Evolutionary conservation across 2,888 invertebrate genomes (phyloP).

Genomic region (Xiphydria camelus): DNA sequence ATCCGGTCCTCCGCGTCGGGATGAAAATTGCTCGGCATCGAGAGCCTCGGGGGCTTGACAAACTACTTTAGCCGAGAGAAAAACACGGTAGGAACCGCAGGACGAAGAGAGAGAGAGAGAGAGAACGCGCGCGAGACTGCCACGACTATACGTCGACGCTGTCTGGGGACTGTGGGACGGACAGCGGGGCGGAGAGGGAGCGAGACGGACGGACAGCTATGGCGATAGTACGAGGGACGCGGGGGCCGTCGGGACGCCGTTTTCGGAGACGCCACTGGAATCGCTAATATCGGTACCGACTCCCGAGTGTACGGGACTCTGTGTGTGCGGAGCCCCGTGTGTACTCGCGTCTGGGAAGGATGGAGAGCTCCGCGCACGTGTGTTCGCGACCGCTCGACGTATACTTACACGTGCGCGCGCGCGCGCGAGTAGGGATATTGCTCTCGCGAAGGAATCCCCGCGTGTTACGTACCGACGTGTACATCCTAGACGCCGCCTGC

Average conservation of each 20-base stretch:
- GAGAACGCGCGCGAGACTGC: too few species aligned
- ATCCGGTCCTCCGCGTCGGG: background rate
- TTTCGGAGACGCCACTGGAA: conserved; percentile 15
- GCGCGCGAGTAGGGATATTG: background rate
- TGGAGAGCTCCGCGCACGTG: too few species aligned
- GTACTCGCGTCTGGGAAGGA: too few species aligned
- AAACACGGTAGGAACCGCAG: conserved; percentile 13
- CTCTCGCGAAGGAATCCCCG: background rate
- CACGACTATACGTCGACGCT: background rate
- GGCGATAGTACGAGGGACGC: conserved; percentile 31
- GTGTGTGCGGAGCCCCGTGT: too few species aligned
- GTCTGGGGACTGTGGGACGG: conserved; percentile 4
- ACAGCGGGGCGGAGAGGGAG: conserved; percentile 3
- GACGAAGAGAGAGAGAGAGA: conserved; percentile 1
- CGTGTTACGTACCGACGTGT: too few species aligned
- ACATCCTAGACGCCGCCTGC: too few species aligned
- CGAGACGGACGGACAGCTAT: conserved; percentile 31
- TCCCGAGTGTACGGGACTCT: too few species aligned
- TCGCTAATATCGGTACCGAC: conserved; percentile 15
- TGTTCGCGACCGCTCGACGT: too few species aligned
- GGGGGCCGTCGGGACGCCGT: conserved; percentile 33
- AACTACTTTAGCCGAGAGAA: conserved; percentile 16
- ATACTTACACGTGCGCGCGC: background rate
- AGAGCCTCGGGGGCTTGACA: conserved; percentile 16
- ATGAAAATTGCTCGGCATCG: background rate